Percentiles rank a stretch among this genome's conserved stretches.
Evolutionary conservation across 2,113 vertebrate species (phyloP).

Genomic region (Anguilla rostrata): DNA sequence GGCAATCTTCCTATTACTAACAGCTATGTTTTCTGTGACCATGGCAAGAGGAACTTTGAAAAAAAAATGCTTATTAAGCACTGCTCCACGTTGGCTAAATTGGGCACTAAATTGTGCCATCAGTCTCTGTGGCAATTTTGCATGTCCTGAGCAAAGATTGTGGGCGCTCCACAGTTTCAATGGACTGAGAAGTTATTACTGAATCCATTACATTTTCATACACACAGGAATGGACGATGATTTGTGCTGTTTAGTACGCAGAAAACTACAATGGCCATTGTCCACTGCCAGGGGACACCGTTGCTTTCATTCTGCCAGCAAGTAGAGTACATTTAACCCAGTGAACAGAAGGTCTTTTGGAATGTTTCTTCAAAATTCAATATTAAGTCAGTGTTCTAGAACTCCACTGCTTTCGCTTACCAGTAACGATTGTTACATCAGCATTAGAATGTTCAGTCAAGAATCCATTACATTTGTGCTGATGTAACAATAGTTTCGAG

Average conservation of each 20-base stretch:
- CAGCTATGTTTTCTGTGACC: conserved; percentile 14
- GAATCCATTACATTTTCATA: not conserved
- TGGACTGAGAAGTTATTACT: not conserved
- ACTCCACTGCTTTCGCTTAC: too few species aligned
- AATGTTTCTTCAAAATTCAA: too few species aligned
- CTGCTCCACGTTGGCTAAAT: not conserved
- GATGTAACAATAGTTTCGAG: too few species aligned
- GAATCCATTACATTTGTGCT: too few species aligned
- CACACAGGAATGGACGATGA: not conserved
- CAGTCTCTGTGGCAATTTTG: conserved; percentile 11
- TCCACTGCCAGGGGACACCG: not conserved
- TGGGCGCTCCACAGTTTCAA: not conserved
- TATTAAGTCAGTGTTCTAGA: too few species aligned
- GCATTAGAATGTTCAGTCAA: too few species aligned
- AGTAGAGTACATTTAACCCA: not conserved
- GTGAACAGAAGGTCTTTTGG: too few species aligned
- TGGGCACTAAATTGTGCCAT: conserved; percentile 13
- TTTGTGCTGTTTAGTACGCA: not conserved
- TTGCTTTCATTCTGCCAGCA: not conserved
- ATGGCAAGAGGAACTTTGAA: conserved; percentile 5
- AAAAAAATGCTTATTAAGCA: conserved; percentile 19
- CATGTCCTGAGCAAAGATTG: not conserved
- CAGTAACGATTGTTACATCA: too few species aligned
- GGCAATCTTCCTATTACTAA: not conserved
- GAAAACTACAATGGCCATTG: not conserved